Base-by-base conservation (phyloP, 2,888 invertebrate species). In the Phasia obesa region DNA sequence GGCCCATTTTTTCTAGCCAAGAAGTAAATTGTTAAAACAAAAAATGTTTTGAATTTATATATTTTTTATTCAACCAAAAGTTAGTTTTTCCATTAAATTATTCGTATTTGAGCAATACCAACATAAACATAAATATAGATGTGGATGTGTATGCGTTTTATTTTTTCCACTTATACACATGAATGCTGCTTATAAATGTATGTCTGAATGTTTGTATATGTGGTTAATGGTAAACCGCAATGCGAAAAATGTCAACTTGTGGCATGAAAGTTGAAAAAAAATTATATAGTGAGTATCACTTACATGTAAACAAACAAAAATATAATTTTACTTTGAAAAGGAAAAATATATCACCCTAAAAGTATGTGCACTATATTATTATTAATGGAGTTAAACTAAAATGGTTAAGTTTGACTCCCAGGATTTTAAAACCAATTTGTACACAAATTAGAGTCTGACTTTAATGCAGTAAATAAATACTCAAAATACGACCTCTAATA, bases 211-310 rank as follows among this genome's bases (percentile, higher is more conserved):
- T n/a, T n/a, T n/a, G n/a, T n/a, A 53, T 73, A 70, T 80, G 76
- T 89, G 88, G 88, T 90, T 90, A 89, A 90, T 90, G 88, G 89
- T 88, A 89, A 89, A 89, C 90, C 90, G 90, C 90, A 90, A 88
- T 90, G 90, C 90, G 90, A 90, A 90, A 90, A 89, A 88, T 90
- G 90, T 90, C 90, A 90, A 89, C 89, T 89, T 88, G 86, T 87
- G 87, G 88, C 88, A 88, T 81, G 67, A 81, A 76, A 84, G 81
- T 74, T 76, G 55, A 77, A 81, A 75, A 83, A 15, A 44, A 25
- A 31, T 51, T 51, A 51, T 44, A n/a, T n/a, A n/a, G n/a, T n/a
- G n/a, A n/a, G n/a, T n/a, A n/a, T n/a, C n/a, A 31, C 23, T 19
- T 67, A 62, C 19, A 38, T 9, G 55, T 38, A 53, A 31, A 67